A percentile compares a stretch with the other conserved stretches of the same genome.
Conservation (phyloP, 1,140 invertebrate genomes). For the Drosophila sechellia region DNA sequence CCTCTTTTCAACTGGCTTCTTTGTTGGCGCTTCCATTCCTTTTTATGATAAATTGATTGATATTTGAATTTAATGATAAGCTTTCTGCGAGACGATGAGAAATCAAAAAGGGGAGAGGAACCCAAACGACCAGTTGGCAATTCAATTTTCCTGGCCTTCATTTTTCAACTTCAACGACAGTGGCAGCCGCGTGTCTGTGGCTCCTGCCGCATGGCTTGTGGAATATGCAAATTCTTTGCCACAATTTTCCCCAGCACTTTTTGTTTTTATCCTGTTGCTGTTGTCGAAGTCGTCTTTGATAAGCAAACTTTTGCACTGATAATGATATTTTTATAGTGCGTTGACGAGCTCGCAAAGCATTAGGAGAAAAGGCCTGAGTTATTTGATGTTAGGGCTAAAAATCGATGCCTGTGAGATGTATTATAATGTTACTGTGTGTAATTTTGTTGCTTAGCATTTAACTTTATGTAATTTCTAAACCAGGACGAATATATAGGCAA, state of each 20-base stretch:
- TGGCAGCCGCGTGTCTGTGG: slow-evolving; percentile 51
- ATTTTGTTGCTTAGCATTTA: too few relatives aligned
- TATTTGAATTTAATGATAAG: slow-evolving; percentile 83
- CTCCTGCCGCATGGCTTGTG: slow-evolving; percentile 41
- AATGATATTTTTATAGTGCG: slow-evolving; percentile 83
- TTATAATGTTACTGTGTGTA: too few relatives aligned
- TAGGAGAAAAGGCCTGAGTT: slow-evolving; percentile 9
- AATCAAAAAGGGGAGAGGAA: not conserved
- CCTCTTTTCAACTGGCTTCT: slow-evolving; percentile 12
- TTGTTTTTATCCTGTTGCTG: slow-evolving; percentile 42
- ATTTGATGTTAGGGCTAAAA: not conserved
- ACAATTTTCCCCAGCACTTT: slow-evolving; percentile 38
- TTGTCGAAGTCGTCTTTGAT: slow-evolving; percentile 55
- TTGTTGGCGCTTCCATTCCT: slow-evolving; percentile 36
- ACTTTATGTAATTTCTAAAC: too few relatives aligned
- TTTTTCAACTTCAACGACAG: slow-evolving; percentile 78
- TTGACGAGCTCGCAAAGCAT: slow-evolving; percentile 72
- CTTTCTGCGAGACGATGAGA: slow-evolving; percentile 2
- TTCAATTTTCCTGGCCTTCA: slow-evolving; percentile 72
- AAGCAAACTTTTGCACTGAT: slow-evolving; percentile 77
- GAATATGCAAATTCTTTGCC: slow-evolving; percentile 77
- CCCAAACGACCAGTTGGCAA: slow-evolving; percentile 62
- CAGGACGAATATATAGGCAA: not conserved
- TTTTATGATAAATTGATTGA: slow-evolving; percentile 83
- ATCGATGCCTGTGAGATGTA: too few relatives aligned